Percentiles rank a stretch among this genome's conserved stretches.
These are phyloP conservation scores for Lycia hirtaria DNA, from an alignment of 2,888 invertebrate species.

Conservation along the genomic window DNA sequence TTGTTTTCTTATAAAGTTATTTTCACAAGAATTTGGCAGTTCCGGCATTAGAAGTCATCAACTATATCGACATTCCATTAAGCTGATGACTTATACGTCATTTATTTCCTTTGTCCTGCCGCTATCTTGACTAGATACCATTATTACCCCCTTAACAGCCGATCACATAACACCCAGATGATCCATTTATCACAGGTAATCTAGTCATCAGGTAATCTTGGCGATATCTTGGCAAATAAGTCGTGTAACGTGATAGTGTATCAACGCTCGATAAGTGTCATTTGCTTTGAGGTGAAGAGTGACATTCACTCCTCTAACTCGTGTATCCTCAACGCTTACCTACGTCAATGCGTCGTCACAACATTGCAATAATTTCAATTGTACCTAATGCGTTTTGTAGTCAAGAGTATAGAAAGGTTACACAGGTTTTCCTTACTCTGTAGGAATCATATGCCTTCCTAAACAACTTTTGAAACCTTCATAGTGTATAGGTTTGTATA, in stretches of 20 bases:
- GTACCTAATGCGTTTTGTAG: neutral
- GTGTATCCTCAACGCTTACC: conserved; percentile 9
- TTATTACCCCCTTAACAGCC: conserved; percentile 10
- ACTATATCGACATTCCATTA: neutral
- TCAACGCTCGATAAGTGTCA: conserved; percentile 12
- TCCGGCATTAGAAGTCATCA: neutral
- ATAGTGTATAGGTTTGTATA: no score
- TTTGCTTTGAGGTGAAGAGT: neutral
- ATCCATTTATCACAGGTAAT: conserved; percentile 27
- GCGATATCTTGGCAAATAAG: conserved; percentile 10
- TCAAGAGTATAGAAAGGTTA: neutral
- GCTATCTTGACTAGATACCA: conserved; percentile 22
- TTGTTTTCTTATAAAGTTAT: no score
- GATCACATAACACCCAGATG: conserved; percentile 23
- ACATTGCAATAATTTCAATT: neutral
- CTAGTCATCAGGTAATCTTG: conserved; percentile 15
- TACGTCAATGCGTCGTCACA: neutral
- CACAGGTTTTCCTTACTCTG: neutral
- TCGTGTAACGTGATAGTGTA: conserved; percentile 24
- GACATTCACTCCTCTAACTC: conserved; percentile 17
- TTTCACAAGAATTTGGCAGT: neutral
- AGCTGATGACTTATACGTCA: neutral
- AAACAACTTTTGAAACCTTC: neutral
- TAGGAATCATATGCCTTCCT: neutral
- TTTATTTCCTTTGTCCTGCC: conserved; percentile 11